Conservation (phyloP, 2,888 invertebrate species). For the Tuberolachnus salignus region DNA sequence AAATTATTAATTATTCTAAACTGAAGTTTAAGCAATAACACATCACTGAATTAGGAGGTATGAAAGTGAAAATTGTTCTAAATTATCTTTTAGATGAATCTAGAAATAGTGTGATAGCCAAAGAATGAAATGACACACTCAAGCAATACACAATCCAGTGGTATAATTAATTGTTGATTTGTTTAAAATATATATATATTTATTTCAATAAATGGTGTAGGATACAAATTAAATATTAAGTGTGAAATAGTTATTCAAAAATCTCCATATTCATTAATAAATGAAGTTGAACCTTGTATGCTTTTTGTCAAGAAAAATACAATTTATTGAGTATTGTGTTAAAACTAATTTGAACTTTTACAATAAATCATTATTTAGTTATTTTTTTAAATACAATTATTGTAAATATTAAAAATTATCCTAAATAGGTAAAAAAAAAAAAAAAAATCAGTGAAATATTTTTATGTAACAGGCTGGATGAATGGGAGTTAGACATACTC, state of each 20-base stretch:
- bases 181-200: background rate
- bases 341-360: conserved; percentile 49
- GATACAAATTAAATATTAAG: background rate
- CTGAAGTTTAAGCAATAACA: conserved; percentile 33
- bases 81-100: background rate
- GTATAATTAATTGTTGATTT: background rate
- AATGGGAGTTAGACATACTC: conserved; percentile 48
- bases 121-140: background rate
- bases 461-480: conserved; percentile 46
- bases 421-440: conserved; percentile 25
- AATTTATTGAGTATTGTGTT: conserved; percentile 26
- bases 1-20: conserved; percentile 41
- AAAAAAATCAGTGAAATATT: conserved; percentile 26
- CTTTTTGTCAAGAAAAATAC: conserved; percentile 27
- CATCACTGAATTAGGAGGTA: conserved; percentile 1
- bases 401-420: conserved; percentile 32
- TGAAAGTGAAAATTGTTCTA: conserved; percentile 8
- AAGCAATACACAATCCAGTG: conserved; percentile 10
- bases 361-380: conserved; percentile 39
- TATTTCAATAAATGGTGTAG: background rate
- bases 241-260: conserved; percentile 18
- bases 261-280: conserved; percentile 14
- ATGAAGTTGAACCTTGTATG: background rate
- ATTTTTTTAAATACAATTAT: conserved; percentile 40
- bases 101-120: conserved; percentile 15